Conservation (phyloP, 2,113 vertebrate species). For the Anarrhichthys ocellatus region DNA sequence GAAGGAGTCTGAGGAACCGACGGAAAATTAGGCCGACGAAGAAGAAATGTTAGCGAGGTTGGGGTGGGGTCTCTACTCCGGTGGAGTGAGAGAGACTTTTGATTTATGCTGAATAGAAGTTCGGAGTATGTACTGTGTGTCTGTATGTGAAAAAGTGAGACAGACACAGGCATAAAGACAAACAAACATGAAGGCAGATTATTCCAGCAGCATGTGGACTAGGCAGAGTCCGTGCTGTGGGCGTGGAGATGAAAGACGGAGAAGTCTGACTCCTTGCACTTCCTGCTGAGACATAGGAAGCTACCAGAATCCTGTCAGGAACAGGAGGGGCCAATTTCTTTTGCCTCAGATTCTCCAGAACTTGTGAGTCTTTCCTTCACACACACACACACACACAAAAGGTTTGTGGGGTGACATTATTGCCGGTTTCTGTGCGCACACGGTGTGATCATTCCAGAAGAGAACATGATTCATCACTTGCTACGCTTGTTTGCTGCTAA, state of each 20-base stretch:
- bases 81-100: slow-evolving; percentile 23
- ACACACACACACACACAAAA: background rate
- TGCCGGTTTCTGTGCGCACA: background rate
- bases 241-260: slow-evolving; percentile 65
- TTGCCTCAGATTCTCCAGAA: slow-evolving; percentile 63
- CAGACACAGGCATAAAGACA: slow-evolving; percentile 11
- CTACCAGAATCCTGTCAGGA: slow-evolving; percentile 82
- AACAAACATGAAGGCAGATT: slow-evolving; percentile 37
- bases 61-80: background rate
- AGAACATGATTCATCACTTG: slow-evolving; percentile 24
- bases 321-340: slow-evolving; percentile 68
- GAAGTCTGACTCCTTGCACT: slow-evolving; percentile 76
- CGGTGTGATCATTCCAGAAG: slow-evolving; percentile 1
- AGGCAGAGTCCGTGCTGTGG: slow-evolving; percentile 51
- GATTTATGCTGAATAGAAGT: slow-evolving; percentile 39
- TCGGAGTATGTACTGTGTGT: slow-evolving; percentile 17
- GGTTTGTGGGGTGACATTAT: slow-evolving; percentile 15
- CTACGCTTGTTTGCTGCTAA: slow-evolving; percentile 19
- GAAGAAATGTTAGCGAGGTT: slow-evolving; percentile 29
- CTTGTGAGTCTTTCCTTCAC: slow-evolving; percentile 51
- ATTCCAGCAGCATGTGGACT: slow-evolving; percentile 28
- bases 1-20: slow-evolving; percentile 33
- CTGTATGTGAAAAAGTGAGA: slow-evolving; percentile 20
- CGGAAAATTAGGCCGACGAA: slow-evolving; percentile 64
- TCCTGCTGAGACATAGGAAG: slow-evolving; percentile 84